A percentile compares a stretch with the other conserved stretches of the same genome.
Conservation (phyloP, 2,797 vertebrate species). For the Amblyraja radiata region DNA sequence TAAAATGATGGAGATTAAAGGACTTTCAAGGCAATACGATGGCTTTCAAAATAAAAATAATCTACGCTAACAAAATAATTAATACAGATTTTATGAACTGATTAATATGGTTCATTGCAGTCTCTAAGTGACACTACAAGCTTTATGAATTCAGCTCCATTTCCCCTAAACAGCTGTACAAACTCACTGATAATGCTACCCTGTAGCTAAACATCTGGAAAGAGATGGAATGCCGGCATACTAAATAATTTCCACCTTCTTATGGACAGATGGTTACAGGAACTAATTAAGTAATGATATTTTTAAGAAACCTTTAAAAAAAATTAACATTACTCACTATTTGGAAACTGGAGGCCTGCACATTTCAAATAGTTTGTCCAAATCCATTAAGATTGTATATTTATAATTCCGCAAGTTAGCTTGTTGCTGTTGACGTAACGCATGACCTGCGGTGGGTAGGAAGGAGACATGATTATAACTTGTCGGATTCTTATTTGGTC, state of each 20-base stretch:
- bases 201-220: conserved; percentile 71
- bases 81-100: conserved; percentile 22
- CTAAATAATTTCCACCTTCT: conserved; percentile 49
- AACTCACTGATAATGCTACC: conserved; percentile 55
- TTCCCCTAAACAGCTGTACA: conserved; percentile 60
- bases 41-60: not conserved
- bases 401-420: not conserved
- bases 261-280: conserved; percentile 47
- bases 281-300: not conserved
- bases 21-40: not conserved
- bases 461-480: not conserved
- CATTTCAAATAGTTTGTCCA: not conserved
- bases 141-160: conserved; percentile 51
- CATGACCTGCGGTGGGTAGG: not conserved
- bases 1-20: not conserved
- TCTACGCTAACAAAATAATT: conserved; percentile 25
- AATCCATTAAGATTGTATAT: not conserved
- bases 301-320: conserved; percentile 1
- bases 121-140: conserved; percentile 57
- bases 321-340: not conserved
- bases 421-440: not conserved
- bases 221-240: conserved; percentile 46
- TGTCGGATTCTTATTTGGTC: not conserved
- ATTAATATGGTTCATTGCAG: conserved; percentile 38
- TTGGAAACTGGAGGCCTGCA: not conserved